phyloP scores from a whole-genome alignment of 2,888 invertebrate genomes.

The Perithous albicinctus region DNA sequence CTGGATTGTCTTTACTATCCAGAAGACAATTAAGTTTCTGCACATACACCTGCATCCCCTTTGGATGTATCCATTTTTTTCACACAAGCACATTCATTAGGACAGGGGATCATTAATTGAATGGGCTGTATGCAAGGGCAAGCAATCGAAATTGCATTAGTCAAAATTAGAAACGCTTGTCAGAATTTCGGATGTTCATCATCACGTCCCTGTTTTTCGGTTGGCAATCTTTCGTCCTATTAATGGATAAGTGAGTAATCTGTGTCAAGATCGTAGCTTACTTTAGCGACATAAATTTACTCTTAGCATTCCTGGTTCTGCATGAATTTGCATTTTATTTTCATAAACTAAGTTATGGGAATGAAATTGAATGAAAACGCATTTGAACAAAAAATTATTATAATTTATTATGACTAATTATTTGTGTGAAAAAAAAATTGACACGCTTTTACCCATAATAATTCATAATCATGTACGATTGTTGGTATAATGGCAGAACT shows the following conservation, averaged over 20 bases:
- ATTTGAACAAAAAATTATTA: too few relatives aligned
- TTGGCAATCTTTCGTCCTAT: not conserved
- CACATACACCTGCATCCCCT: slow-evolving; percentile 46
- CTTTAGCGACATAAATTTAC: too few relatives aligned
- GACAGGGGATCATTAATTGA: slow-evolving; percentile 8
- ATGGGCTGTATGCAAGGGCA: not conserved
- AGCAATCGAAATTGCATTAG: slow-evolving; percentile 46
- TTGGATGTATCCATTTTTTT: slow-evolving; percentile 19
- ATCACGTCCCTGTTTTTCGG: not conserved
- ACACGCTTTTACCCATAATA: too few relatives aligned
- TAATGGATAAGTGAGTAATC: not conserved
- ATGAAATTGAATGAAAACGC: too few relatives aligned
- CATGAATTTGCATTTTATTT: too few relatives aligned
- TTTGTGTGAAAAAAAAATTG: too few relatives aligned
- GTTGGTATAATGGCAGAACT: too few relatives aligned
- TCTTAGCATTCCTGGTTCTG: too few relatives aligned
- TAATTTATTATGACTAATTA: too few relatives aligned
- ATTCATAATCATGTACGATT: too few relatives aligned
- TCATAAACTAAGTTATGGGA: too few relatives aligned
- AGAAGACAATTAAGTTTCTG: slow-evolving; percentile 7
- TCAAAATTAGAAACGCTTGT: slow-evolving; percentile 46
- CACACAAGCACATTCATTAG: slow-evolving; percentile 26
- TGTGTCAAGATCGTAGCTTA: too few relatives aligned
- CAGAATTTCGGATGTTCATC: slow-evolving; percentile 8
- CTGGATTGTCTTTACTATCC: not conserved